Base-by-base conservation (phyloP, 2,113 vertebrate species). In the Esox niger region DNA sequence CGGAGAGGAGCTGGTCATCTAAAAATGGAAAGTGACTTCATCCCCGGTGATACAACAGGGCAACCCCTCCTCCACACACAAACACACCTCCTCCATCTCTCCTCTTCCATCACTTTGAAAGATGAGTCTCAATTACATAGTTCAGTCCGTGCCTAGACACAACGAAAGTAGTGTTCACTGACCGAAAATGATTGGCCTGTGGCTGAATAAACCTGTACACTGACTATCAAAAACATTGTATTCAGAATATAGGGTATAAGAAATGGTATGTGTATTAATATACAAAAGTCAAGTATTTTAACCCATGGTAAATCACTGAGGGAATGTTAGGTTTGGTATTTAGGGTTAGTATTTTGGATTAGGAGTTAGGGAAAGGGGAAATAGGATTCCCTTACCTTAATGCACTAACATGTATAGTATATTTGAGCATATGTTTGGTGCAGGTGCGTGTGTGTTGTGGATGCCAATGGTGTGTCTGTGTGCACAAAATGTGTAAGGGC, bases 1-100 rank as follows among this genome's bases (percentile, higher is more conserved):
- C 79, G 82, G 82, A 87, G 81, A 86, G 72, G 84, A 88, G 88
- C 83, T 3, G 79, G 66, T 71, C 71, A 38, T 85, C 88, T 88
- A 88, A 87, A 89, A 87, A 90, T 85, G 88, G 88, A 91, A 89
- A 79, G 86, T 90, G 87, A 91, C 88, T 89, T 89, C 89, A 92
- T 85, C 81, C 80, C 68, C 79, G 79, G 78, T 77, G 85, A 86
- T 80, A 80, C 72, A 86, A 86, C 84, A 74, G 70, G 79, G 82
- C 77, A 87, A 73, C 74, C 20, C 5, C 32, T 4, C 5, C 32
- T 4, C 5, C 5, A 4, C 38, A 43, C 13, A 43, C 2, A 69
- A 79, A 78, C 69, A 72, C 54, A 54, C 82, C 80, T 76, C 79
- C 72, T 82, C 68, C 70, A 67, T 68, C 75, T 68, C 77, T 74